Evolutionary conservation across 2,888 invertebrate genomes (phyloP).

Genomic region (Rosalia funebris): DNA sequence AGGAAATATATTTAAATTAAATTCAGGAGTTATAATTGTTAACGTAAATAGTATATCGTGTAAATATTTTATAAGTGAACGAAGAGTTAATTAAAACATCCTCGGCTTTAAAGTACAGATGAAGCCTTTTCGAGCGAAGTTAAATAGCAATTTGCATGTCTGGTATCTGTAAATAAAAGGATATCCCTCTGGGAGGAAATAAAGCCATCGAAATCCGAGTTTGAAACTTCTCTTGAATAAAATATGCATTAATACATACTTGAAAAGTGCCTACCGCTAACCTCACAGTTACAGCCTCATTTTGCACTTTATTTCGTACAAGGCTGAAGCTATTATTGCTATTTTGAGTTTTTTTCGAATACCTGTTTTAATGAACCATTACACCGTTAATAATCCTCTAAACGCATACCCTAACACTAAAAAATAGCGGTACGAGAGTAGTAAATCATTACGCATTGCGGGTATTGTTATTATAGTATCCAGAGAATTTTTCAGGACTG

Average conservation of each 20-base stretch:
- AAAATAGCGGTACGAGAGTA: conserved; percentile 12
- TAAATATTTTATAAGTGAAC: too few species aligned
- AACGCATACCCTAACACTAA: conserved; percentile 3
- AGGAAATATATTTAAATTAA: too few species aligned
- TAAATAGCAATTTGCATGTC: neutral
- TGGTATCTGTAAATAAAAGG: neutral
- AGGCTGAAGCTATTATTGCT: neutral
- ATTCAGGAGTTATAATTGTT: too few species aligned
- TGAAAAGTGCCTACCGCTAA: neutral
- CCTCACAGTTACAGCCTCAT: neutral
- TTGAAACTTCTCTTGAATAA: conserved; percentile 9
- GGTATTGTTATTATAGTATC: neutral
- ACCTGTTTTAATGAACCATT: conserved; percentile 12
- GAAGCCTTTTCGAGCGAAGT: too few species aligned
- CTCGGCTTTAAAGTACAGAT: too few species aligned
- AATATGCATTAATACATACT: conserved; percentile 18
- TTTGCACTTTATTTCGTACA: neutral
- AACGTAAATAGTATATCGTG: too few species aligned
- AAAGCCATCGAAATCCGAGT: conserved; percentile 1
- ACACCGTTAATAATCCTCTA: conserved; percentile 2
- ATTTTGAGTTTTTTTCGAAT: conserved; percentile 10
- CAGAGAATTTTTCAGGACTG: too few species aligned
- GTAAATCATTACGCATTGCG: conserved; percentile 5
- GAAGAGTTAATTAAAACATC: too few species aligned
- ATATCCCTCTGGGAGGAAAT: neutral